Conservation (phyloP, 2,888 invertebrate genomes). For the Plebejus anna region DNA sequence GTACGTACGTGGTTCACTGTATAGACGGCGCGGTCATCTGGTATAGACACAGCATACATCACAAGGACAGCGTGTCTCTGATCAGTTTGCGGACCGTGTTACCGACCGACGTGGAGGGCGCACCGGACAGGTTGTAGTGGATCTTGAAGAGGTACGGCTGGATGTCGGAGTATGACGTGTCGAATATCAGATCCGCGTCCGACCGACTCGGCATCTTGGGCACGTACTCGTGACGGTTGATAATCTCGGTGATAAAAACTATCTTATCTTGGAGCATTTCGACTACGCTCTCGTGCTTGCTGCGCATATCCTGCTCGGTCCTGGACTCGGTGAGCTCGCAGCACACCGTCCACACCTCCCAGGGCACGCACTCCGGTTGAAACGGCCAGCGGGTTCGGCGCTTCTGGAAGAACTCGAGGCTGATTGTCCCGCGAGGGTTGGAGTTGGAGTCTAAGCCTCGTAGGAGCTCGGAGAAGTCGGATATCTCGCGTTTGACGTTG, state of each 20-base stretch:
- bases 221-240: constrained; percentile 97
- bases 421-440: constrained; percentile 90
- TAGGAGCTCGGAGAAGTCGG: constrained; percentile 87
- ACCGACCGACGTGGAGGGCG: constrained; percentile 89
- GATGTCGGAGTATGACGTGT: constrained; percentile 94
- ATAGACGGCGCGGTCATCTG: constrained; percentile 26
- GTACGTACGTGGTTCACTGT: constrained; percentile 8
- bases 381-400: constrained; percentile 95
- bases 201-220: constrained; percentile 97
- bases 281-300: constrained; percentile 92
- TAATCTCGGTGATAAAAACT: constrained; percentile 95
- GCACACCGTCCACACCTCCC: constrained; percentile 99
- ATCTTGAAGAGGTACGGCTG: constrained; percentile 98
- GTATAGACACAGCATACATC: constrained; percentile 57
- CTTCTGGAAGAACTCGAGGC: constrained; percentile 96
- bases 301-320: constrained; percentile 92
- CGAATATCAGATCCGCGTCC: constrained; percentile 96
- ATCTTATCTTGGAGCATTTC: constrained; percentile 95
- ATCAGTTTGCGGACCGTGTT: constrained; percentile 94
- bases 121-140: constrained; percentile 89
- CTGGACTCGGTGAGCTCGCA: constrained; percentile 92
- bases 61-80: constrained; percentile 90
- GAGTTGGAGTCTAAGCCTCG: constrained; percentile 83
- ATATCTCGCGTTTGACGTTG: constrained; percentile 86
- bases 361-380: constrained; percentile 94